A percentile compares a stretch with the other conserved stretches of the same genome.
phyloP scores from a whole-genome alignment of 2,888 invertebrate species.

The Linhomoeus sp. region DNA sequence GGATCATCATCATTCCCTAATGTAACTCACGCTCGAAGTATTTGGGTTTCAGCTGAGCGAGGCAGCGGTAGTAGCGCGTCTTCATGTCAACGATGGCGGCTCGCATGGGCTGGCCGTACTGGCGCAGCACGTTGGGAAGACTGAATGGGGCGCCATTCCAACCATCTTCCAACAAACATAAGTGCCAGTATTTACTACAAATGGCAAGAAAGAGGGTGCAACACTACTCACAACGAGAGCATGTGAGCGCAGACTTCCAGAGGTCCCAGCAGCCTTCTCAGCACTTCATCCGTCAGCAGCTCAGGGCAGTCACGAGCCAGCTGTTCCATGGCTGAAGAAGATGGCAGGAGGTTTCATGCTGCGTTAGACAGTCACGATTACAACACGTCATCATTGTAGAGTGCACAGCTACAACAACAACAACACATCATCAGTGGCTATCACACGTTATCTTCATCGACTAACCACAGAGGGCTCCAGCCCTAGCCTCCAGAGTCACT shows the following conservation, averaged over 20 bases:
- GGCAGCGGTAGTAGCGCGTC: conserved; percentile 69
- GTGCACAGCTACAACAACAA: too few species aligned
- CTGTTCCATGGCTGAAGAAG: conserved; percentile 56
- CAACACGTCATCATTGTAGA: too few species aligned
- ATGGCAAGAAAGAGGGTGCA: too few species aligned
- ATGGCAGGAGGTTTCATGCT: conserved; percentile 3
- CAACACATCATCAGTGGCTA: not conserved
- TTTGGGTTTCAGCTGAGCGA: conserved; percentile 53
- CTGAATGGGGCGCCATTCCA: conserved; percentile 40
- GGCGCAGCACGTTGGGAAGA: conserved; percentile 59
- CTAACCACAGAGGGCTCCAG: conserved; percentile 61
- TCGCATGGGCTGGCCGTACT: conserved; percentile 44
- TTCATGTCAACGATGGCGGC: conserved; percentile 40
- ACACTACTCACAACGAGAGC: conserved; percentile 67
- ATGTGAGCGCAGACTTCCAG: conserved; percentile 87
- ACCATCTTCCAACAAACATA: too few species aligned
- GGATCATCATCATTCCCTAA: not conserved
- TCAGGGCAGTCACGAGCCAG: conserved; percentile 74
- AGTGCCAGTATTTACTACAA: too few species aligned
- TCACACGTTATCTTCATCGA: not conserved
- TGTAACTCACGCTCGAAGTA: conserved; percentile 48
- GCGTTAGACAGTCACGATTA: too few species aligned
- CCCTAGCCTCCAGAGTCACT: conserved; percentile 68
- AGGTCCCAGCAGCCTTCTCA: conserved; percentile 62
- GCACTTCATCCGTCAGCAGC: conserved; percentile 72